A percentile compares a stretch with the other conserved stretches of the same genome.
These are phyloP conservation scores for Thermophis baileyi DNA, from an alignment of 2,113 vertebrate species.

Conservation along the genomic window DNA sequence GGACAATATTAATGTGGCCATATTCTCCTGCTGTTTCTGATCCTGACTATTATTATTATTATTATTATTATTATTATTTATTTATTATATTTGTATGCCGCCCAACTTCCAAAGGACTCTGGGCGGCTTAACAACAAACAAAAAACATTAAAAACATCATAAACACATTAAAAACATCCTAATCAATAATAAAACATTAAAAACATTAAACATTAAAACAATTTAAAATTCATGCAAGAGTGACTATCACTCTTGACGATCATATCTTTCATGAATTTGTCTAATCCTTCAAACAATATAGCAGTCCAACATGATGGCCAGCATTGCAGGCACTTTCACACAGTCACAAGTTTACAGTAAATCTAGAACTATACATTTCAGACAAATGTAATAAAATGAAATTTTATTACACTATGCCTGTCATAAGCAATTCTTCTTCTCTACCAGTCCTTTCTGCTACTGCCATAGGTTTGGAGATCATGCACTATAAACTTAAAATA, in stretches of 20 bases:
- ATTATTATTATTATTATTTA: no score
- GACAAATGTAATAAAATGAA: background rate
- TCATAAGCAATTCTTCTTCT: background rate
- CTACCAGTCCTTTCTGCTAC: no score
- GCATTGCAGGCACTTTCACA: background rate
- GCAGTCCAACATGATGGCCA: background rate
- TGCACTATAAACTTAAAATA: conserved; percentile 10
- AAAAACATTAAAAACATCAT: no score
- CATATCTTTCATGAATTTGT: background rate
- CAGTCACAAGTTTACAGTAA: background rate
- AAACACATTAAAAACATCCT: no score
- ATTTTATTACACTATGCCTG: background rate
- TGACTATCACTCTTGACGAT: background rate
- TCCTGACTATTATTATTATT: no score
- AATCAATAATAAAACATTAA: no score
- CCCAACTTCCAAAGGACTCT: no score
- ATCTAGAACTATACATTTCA: background rate
- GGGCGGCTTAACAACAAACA: no score
- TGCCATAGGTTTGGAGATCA: background rate
- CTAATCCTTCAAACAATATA: background rate
- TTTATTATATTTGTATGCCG: no score
- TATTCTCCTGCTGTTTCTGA: background rate
- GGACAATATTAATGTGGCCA: background rate
- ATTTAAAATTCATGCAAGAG: no score
- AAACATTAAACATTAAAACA: no score